Conservation (phyloP, 1,140 invertebrate species). For the Thrips palmi region DNA sequence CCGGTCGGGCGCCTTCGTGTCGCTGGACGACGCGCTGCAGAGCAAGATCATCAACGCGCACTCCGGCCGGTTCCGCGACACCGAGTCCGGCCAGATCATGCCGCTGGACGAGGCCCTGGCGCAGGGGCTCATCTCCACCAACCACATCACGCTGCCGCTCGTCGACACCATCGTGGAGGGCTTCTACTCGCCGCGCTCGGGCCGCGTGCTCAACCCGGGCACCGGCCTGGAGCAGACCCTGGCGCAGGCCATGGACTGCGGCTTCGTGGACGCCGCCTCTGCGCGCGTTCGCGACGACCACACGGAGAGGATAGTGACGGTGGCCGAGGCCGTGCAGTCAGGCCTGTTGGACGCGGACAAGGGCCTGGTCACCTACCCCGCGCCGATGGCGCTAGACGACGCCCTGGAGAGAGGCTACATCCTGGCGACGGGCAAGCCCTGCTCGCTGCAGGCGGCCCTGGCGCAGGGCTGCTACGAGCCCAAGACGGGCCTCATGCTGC, state of each 20-base stretch:
- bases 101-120: slow-evolving; percentile 49
- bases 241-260: slow-evolving; percentile 45
- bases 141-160: slow-evolving; percentile 44
- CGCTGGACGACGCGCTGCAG: slow-evolving; percentile 45
- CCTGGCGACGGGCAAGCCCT: slow-evolving; percentile 51
- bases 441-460: slow-evolving; percentile 69
- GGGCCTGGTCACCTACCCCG: slow-evolving; percentile 46
- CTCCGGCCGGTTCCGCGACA: slow-evolving; percentile 46
- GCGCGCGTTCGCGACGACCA: slow-evolving; percentile 56
- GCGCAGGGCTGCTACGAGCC: slow-evolving; percentile 64
- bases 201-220: slow-evolving; percentile 62
- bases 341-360: slow-evolving; percentile 49
- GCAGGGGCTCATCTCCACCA: slow-evolving; percentile 46
- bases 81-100: slow-evolving; percentile 40
- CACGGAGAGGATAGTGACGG: slow-evolving; percentile 39
- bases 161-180: slow-evolving; percentile 59
- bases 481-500: slow-evolving; percentile 46
- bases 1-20: slow-evolving; percentile 41
- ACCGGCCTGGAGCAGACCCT: slow-evolving; percentile 54
- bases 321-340: slow-evolving; percentile 45
- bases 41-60: slow-evolving; percentile 45
- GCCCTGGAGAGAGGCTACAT: slow-evolving; percentile 61
- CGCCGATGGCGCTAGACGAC: slow-evolving; percentile 45
- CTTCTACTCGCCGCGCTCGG: slow-evolving; percentile 54
- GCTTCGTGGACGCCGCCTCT: slow-evolving; percentile 47